Percentiles rank a stretch among this genome's conserved stretches.
phyloP scores from a whole-genome alignment of 2,797 vertebrate species.

The Morus bassanus region DNA sequence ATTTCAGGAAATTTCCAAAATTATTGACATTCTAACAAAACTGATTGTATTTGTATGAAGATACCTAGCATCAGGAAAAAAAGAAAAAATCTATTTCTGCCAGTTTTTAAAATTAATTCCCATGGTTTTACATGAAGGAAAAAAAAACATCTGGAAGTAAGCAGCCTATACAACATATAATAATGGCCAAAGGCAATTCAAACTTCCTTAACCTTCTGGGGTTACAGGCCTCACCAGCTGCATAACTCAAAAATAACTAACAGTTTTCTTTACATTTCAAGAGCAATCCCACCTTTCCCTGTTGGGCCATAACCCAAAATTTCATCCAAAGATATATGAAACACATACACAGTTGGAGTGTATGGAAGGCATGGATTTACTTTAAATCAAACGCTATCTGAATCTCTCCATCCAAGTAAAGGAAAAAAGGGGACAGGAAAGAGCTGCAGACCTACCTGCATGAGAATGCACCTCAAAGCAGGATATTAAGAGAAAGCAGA shows the following conservation, averaged over 20 bases:
- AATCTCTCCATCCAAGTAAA: background rate
- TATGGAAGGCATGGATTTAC: background rate
- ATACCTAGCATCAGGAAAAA: background rate
- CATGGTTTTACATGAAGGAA: background rate
- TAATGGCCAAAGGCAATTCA: conserved; percentile 37
- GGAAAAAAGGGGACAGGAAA: conserved; percentile 29
- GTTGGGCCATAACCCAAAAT: conserved; percentile 6
- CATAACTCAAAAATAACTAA: conserved; percentile 12
- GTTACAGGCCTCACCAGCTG: conserved; percentile 26
- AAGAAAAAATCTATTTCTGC: background rate
- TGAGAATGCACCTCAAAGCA: conserved; percentile 65
- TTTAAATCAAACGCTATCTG: background rate
- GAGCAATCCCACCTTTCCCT: conserved; percentile 20
- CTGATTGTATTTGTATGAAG: background rate
- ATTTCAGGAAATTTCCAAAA: background rate
- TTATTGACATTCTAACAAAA: background rate
- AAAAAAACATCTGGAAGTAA: conserved; percentile 28
- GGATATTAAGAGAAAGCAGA: conserved; percentile 57
- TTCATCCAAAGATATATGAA: conserved; percentile 43
- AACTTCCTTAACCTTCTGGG: conserved; percentile 27
- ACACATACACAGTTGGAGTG: conserved; percentile 26
- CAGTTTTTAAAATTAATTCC: conserved; percentile 8
- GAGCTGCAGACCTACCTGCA: conserved; percentile 61
- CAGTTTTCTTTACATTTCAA: conserved; percentile 28
- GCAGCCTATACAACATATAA: background rate